Conservation (phyloP, 2,888 invertebrate species). For the Mythimna pallens region DNA sequence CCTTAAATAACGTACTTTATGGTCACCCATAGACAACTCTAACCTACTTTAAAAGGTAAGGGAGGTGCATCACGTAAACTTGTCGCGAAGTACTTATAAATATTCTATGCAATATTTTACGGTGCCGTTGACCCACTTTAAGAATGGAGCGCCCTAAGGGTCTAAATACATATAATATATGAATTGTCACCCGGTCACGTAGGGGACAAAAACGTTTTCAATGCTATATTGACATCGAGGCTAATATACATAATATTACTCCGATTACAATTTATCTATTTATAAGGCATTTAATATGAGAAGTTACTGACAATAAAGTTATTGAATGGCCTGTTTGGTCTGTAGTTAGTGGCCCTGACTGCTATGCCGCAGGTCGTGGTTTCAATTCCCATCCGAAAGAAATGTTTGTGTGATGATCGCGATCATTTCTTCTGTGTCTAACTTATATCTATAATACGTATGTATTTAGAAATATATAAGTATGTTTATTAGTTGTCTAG, state of each 20-base stretch:
- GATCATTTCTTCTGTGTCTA: too few relatives aligned
- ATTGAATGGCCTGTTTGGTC: too few relatives aligned
- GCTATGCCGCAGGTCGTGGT: too few relatives aligned
- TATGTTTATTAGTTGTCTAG: too few relatives aligned
- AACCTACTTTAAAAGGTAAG: constrained; percentile 27
- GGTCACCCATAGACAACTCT: constrained; percentile 27
- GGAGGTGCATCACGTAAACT: constrained; percentile 28
- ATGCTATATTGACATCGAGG: not conserved
- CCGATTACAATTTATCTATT: not conserved
- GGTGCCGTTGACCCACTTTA: constrained; percentile 16
- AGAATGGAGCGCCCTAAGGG: not conserved
- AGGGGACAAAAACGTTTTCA: not conserved
- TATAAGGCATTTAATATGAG: not conserved
- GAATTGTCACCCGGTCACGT: constrained; percentile 22
- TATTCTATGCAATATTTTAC: constrained; percentile 44
- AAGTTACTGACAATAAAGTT: not conserved
- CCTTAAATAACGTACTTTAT: constrained; percentile 44
- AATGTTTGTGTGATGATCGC: too few relatives aligned
- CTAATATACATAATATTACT: not conserved
- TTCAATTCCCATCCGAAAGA: too few relatives aligned
- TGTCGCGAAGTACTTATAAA: constrained; percentile 17
- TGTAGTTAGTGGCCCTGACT: too few relatives aligned
- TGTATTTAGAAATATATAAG: too few relatives aligned
- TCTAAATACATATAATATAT: constrained; percentile 10
- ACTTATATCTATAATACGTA: too few relatives aligned